Evolutionary conservation across 2,797 vertebrate genomes (phyloP).

Genomic region (Sus cebifrons): DNA sequence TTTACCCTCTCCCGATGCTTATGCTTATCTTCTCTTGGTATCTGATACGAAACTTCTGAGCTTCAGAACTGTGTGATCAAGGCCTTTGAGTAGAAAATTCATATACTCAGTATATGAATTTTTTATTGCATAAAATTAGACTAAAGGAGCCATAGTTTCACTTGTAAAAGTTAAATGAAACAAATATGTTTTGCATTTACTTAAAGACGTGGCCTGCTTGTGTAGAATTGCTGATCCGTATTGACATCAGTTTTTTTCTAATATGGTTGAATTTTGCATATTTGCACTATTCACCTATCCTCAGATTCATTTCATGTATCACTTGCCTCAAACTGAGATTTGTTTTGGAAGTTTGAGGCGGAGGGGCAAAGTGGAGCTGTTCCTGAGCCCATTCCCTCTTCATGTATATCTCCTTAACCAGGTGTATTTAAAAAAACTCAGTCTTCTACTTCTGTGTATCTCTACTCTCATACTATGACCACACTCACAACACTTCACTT

Average conservation of each 20-base stretch:
- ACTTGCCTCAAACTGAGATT: slow-evolving; percentile 33
- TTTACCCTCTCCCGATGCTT: background rate
- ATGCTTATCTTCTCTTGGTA: background rate
- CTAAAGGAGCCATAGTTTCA: background rate
- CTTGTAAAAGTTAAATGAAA: slow-evolving; percentile 25
- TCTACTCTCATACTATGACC: background rate
- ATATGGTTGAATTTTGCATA: background rate
- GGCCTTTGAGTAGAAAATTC: background rate
- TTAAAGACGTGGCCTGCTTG: background rate
- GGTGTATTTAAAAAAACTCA: background rate
- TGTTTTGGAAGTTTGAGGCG: slow-evolving; percentile 31
- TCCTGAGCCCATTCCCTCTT: background rate
- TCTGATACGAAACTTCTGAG: background rate
- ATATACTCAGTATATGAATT: background rate
- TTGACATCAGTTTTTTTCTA: slow-evolving; percentile 15
- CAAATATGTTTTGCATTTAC: background rate
- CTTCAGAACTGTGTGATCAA: slow-evolving; percentile 1
- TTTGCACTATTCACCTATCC: background rate
- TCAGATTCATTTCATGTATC: slow-evolving; percentile 40
- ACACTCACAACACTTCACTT: background rate
- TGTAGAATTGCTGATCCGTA: background rate
- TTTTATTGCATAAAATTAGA: background rate
- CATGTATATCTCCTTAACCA: background rate
- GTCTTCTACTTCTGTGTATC: background rate
- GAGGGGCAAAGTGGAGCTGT: background rate